Evolutionary conservation across 2,888 invertebrate species (phyloP).

Genomic region (Diplolepis rosae): DNA sequence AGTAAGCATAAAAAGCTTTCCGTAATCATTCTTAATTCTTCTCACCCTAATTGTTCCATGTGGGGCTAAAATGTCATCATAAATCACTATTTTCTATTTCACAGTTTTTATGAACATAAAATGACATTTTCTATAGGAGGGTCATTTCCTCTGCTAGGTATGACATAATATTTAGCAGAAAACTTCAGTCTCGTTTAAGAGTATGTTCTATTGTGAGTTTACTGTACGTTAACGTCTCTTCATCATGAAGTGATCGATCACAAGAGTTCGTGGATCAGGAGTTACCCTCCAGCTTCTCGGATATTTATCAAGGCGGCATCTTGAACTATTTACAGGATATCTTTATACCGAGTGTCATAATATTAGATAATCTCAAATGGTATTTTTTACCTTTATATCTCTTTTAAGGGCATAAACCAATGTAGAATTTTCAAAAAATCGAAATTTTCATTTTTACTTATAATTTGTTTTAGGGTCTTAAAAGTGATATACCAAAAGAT

Average conservation of each 20-base stretch:
- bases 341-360: too few relatives aligned
- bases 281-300: not conserved
- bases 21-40: not conserved
- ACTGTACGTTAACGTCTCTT: constrained; percentile 38
- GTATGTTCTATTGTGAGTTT: not conserved
- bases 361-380: too few relatives aligned
- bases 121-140: not conserved
- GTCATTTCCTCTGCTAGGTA: not conserved
- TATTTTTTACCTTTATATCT: too few relatives aligned
- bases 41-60: not conserved
- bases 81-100: not conserved
- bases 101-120: not conserved
- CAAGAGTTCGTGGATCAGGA: not conserved
- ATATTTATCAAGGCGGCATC: not conserved
- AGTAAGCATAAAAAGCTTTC: not conserved
- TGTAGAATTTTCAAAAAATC: too few relatives aligned
- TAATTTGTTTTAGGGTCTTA: too few relatives aligned
- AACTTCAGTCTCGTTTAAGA: constrained; percentile 26
- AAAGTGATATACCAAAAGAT: too few relatives aligned
- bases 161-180: constrained; percentile 30
- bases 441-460: too few relatives aligned
- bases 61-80: not conserved
- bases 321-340: too few relatives aligned
- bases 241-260: constrained; percentile 41
- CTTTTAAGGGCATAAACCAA: too few relatives aligned